These are phyloP conservation scores for Trypoxylus dichotomus DNA, from an alignment of 1,140 invertebrate genomes.

Conservation along the genomic window DNA sequence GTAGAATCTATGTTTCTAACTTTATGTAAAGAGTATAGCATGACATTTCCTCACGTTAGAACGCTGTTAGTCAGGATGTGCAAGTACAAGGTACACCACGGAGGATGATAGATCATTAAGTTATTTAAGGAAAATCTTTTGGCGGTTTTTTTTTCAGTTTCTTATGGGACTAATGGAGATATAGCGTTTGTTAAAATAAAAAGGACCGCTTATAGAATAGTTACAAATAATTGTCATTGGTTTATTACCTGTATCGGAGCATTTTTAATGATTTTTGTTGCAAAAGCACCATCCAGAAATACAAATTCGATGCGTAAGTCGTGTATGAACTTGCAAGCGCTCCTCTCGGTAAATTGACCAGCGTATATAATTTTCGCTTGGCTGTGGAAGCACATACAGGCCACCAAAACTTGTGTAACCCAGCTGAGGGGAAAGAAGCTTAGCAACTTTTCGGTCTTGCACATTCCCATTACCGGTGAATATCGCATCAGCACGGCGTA, in stretches of 20 bases:
- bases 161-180: no score
- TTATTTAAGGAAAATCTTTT: no score
- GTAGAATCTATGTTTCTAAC: no score
- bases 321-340: constrained; percentile 42
- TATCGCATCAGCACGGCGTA: constrained; percentile 35
- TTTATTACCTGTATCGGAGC: constrained; percentile 14
- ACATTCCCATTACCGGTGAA: constrained; percentile 35
- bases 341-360: constrained; percentile 39
- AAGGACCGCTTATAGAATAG: no score
- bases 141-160: no score
- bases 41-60: no score
- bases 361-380: constrained; percentile 37
- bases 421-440: constrained; percentile 44
- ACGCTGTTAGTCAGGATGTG: no score
- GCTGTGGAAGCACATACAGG: constrained; percentile 39
- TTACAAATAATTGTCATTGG: not conserved
- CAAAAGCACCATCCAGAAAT: constrained; percentile 40
- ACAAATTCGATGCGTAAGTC: constrained; percentile 42
- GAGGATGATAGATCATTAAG: no score
- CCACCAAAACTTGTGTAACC: constrained; percentile 38
- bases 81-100: no score
- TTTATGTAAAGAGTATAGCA: no score
- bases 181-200: no score
- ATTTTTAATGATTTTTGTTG: constrained; percentile 27
- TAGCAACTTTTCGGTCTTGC: constrained; percentile 38